phyloP scores from a whole-genome alignment of 2,797 vertebrate genomes.

The Pseudochirops corinnae region DNA sequence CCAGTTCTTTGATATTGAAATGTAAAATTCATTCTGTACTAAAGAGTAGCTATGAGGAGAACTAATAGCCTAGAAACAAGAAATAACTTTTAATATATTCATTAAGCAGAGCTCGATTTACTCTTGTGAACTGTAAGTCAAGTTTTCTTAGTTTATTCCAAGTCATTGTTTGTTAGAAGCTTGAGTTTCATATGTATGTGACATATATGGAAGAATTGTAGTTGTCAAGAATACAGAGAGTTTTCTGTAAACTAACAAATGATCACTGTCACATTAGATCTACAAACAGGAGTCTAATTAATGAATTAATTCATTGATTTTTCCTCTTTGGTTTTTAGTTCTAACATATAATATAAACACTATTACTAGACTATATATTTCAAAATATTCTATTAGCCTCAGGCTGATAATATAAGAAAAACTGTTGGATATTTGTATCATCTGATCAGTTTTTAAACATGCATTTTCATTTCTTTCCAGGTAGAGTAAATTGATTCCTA shows the following conservation, averaged over 20 bases:
- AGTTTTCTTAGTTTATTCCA: slow-evolving; percentile 15
- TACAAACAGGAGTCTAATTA: slow-evolving; percentile 66
- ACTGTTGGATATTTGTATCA: background rate
- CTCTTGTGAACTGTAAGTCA: slow-evolving; percentile 23
- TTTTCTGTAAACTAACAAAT: slow-evolving; percentile 69
- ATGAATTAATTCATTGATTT: slow-evolving; percentile 63
- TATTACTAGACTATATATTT: background rate
- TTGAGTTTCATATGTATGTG: slow-evolving; percentile 41
- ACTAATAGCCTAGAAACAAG: background rate
- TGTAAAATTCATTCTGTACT: background rate
- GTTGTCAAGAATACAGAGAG: slow-evolving; percentile 50
- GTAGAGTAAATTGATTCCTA: background rate
- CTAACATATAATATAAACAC: slow-evolving; percentile 39
- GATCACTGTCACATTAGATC: slow-evolving; percentile 60
- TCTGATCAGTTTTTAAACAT: background rate
- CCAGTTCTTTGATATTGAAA: background rate
- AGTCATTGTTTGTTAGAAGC: background rate
- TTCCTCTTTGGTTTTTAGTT: slow-evolving; percentile 67
- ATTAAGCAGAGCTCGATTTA: slow-evolving; percentile 4
- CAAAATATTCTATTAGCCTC: background rate
- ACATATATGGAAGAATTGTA: slow-evolving; percentile 48
- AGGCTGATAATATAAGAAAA: background rate
- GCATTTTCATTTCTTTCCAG: background rate
- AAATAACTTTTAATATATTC: background rate
- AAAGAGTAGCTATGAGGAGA: background rate